phyloP scores from a whole-genome alignment of 37 sponge, comb jelly and placozoan species.

The Aplysina aerophoba region DNA sequence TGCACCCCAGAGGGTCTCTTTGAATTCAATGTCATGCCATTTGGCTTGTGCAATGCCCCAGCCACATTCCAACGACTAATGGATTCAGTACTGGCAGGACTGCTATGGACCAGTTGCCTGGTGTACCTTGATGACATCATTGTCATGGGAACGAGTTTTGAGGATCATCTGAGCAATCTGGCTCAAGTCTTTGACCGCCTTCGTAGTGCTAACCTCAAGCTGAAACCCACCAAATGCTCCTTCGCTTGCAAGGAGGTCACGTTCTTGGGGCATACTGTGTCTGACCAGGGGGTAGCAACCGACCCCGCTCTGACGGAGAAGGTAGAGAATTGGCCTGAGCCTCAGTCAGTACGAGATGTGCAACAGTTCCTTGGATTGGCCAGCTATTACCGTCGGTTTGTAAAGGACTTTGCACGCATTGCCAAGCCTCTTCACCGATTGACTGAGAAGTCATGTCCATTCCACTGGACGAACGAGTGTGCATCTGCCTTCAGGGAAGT shows the following conservation, averaged over 20 bases:
- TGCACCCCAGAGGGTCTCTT: constrained; percentile 46
- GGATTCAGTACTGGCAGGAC: constrained; percentile 25
- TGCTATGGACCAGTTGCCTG: constrained; percentile 29
- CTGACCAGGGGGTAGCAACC: background rate
- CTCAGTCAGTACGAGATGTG: constrained; percentile 6
- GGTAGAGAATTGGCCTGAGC: constrained; percentile 21
- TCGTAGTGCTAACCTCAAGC: constrained; percentile 29
- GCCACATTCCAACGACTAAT: constrained; percentile 48
- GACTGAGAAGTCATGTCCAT: constrained; percentile 10
- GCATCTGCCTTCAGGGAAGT: background rate
- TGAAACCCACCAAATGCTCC: constrained; percentile 2
- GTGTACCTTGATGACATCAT: constrained; percentile 53
- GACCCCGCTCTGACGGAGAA: constrained; percentile 12
- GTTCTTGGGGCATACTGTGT: background rate
- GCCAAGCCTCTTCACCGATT: constrained; percentile 20
- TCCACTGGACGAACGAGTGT: background rate
- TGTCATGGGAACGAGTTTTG: constrained; percentile 35
- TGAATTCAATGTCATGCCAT: constrained; percentile 56
- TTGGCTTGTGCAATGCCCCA: constrained; percentile 44
- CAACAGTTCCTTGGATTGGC: constrained; percentile 40
- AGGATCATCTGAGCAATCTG: constrained; percentile 38
- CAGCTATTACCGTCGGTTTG: constrained; percentile 23
- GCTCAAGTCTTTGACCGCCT: constrained; percentile 23
- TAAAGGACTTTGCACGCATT: constrained; percentile 15
- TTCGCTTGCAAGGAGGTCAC: too few relatives aligned